Percentiles rank a stretch among this genome's conserved stretches.
These are phyloP conservation scores for Vulpes vulpes DNA, from an alignment of 2,113 vertebrate genomes.

Conservation along the genomic window DNA sequence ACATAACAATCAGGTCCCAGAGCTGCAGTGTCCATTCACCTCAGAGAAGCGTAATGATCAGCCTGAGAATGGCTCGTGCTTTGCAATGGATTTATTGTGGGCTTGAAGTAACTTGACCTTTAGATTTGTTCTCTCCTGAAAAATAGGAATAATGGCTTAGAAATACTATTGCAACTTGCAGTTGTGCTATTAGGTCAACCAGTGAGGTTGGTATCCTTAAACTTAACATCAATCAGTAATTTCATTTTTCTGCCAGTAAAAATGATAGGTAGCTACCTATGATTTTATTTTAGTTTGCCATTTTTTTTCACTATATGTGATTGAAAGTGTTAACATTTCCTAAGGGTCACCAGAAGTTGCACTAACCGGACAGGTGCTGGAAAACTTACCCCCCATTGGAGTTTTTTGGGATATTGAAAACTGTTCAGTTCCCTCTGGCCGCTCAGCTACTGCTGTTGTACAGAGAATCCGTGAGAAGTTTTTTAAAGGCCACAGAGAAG, in stretches of 20 bases:
- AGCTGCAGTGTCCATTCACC: not conserved
- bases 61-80: not conserved
- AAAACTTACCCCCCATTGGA: slow-evolving; percentile 96
- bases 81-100: not conserved
- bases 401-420: slow-evolving; percentile 99
- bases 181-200: not conserved
- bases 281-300: not conserved
- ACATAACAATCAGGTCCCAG: not conserved
- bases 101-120: not conserved
- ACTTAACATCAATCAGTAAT: not conserved
- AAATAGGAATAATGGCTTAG: not conserved
- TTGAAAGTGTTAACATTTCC: slow-evolving; percentile 69
- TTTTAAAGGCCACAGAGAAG: slow-evolving; percentile 98
- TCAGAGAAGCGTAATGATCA: not conserved
- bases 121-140: slow-evolving; percentile 11
- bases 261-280: not conserved
- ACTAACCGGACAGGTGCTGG: slow-evolving; percentile 88
- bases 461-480: slow-evolving; percentile 95
- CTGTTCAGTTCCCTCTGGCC: slow-evolving; percentile 96
- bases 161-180: not conserved
- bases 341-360: slow-evolving; percentile 92
- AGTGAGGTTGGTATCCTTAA: not conserved
- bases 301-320: slow-evolving; percentile 54
- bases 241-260: slow-evolving; percentile 13
- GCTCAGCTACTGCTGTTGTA: slow-evolving; percentile 95